A percentile compares a stretch with the other conserved stretches of the same genome.
phyloP scores from a whole-genome alignment of 2,888 invertebrate species.

The Sycophila texana region DNA sequence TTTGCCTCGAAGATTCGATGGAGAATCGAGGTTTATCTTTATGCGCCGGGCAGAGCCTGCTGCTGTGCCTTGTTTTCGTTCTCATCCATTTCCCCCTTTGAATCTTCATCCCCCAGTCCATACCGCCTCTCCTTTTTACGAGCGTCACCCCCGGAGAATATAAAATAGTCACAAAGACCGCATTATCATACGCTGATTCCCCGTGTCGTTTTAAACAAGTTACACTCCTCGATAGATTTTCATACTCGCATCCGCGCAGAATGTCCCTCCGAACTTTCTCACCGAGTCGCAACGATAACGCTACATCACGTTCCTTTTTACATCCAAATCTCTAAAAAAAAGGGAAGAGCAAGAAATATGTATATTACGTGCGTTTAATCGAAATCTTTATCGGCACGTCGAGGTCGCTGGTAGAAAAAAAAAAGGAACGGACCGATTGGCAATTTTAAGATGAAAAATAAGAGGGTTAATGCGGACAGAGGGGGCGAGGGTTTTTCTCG shows the following conservation, averaged over 20 bases:
- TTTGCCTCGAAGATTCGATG: conserved; percentile 60
- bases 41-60: conserved; percentile 38
- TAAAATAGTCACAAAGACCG: conserved; percentile 19
- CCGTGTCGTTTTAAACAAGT: no score
- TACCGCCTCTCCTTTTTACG: conserved; percentile 4
- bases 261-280: no score
- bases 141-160: not conserved
- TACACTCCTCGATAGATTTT: no score
- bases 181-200: not conserved
- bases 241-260: no score
- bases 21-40: conserved; percentile 62
- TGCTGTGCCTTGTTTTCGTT: conserved; percentile 21
- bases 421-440: not conserved
- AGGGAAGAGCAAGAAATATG: no score
- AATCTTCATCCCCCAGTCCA: not conserved
- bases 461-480: conserved; percentile 27
- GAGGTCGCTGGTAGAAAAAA: not conserved
- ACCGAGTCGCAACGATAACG: no score
- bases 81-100: not conserved
- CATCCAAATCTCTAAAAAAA: no score
- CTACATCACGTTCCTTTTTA: no score
- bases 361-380: conserved; percentile 18
- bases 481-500: conserved; percentile 26
- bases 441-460: conserved; percentile 48
- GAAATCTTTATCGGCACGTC: conserved; percentile 26